Base-by-base conservation (phyloP, 2,888 invertebrate species). In the Oxycera nigricornis region DNA sequence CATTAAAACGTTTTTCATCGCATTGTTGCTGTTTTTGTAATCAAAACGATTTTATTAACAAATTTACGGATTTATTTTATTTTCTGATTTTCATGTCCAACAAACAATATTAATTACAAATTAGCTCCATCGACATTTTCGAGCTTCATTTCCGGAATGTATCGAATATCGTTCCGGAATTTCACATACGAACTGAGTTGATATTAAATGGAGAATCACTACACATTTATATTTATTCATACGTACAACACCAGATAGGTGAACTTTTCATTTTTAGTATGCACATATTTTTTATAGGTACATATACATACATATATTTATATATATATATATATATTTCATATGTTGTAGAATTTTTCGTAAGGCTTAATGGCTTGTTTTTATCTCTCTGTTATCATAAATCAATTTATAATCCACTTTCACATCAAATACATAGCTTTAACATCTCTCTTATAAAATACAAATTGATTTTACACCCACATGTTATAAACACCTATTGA, bases 391-490 rank as follows among this genome's bases (percentile, higher is more conserved):
- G n/a, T n/a, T n/a, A n/a, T n/a, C n/a, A n/a, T n/a, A n/a, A n/a
- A n/a, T n/a, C 6, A 46, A 3, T 46, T 46, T 46, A 46, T 46
- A 14, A 46, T 46, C 6, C 17, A 46, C 17, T 7, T 46, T 14
- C 46, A 46, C 14, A 17, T 46, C n/a, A 46, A 46, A 46, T 46
- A 46, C 17, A 17, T 17, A n/a, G 14, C 46, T 46, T 46, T 14
- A 46, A 46, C 46, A 46, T 46, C 17, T 46, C 17, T 46, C 17
- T 46, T 46, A 46, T 46, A 46, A 46, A 46, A 46, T 46, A 46
- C 46, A 46, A 46, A 46, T 46, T 46, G 46, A 46, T n/a, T 46
- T 46, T 46, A 46, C 46, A 46, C 46, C 46, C 46, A 46, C 46
- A 14, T 46, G 46, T n/a, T 46, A 46, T 35, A n/a, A n/a, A n/a